Conservation (phyloP, 2,888 invertebrate genomes). For the Chrysotoxum bicinctum region DNA sequence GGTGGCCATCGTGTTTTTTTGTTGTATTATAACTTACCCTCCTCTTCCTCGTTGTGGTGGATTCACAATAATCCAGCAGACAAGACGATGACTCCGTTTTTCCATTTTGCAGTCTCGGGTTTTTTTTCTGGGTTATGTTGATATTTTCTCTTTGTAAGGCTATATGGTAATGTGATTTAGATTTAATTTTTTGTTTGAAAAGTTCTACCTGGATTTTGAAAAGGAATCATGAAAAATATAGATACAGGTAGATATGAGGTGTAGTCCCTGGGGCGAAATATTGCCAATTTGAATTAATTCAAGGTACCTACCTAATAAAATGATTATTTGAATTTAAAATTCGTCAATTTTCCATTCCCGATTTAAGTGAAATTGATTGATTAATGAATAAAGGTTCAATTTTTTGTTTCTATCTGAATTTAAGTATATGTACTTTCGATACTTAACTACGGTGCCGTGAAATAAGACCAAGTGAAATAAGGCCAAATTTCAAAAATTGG, state of each 20-base stretch:
- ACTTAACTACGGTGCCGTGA: no score
- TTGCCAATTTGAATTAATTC: not conserved
- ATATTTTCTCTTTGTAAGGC: not conserved
- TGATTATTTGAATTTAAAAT: no score
- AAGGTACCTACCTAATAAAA: no score
- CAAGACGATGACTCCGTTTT: slow-evolving; percentile 45
- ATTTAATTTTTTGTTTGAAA: not conserved
- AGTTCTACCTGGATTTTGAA: not conserved
- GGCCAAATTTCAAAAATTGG: no score
- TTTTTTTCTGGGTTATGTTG: slow-evolving; percentile 6
- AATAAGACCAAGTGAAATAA: no score
- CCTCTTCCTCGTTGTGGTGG: not conserved
- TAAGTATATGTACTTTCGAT: no score
- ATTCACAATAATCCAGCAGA: not conserved
- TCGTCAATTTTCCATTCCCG: no score
- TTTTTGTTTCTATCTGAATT: no score
- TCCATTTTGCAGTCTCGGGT: slow-evolving; percentile 56
- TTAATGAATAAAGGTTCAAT: no score
- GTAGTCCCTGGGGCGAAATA: not conserved
- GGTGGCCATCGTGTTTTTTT: slow-evolving; percentile 58
- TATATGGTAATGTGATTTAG: not conserved
- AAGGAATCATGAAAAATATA: not conserved
- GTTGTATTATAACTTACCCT: slow-evolving; percentile 8
- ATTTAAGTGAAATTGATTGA: no score
- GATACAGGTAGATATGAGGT: not conserved